Evolutionary conservation across 1,140 invertebrate genomes (phyloP).

Genomic region (Chelonus insularis): DNA sequence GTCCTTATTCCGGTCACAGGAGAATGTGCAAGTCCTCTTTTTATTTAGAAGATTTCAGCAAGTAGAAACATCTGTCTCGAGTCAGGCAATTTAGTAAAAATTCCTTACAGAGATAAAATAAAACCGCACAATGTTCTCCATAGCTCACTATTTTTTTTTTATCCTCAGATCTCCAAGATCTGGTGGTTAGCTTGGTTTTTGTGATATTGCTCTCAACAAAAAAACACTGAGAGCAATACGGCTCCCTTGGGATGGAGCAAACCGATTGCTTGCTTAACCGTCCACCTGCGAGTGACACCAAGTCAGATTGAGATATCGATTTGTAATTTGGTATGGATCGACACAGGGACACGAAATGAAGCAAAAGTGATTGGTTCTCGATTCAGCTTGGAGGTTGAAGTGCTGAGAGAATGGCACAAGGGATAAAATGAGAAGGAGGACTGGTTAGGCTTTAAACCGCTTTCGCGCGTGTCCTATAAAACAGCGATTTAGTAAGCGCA

Average conservation of each 20-base stretch:
- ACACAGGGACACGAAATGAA: slow-evolving; percentile 27
- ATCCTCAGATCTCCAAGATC: too few species aligned
- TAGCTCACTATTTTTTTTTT: too few species aligned
- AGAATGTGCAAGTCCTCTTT: too few species aligned
- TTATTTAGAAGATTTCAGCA: too few species aligned
- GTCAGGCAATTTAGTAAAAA: too few species aligned
- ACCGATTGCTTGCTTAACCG: background rate
- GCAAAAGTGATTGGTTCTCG: slow-evolving; percentile 33
- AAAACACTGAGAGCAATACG: too few species aligned
- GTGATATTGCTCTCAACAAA: too few species aligned
- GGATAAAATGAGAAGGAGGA: background rate
- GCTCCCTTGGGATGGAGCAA: background rate
- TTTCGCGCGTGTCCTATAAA: slow-evolving; percentile 25
- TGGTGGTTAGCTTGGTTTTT: too few species aligned
- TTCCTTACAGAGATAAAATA: too few species aligned
- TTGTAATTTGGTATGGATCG: slow-evolving; percentile 40
- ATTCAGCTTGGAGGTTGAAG: slow-evolving; percentile 3
- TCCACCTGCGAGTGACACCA: slow-evolving; percentile 37
- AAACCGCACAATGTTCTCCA: too few species aligned
- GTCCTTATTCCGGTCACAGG: too few species aligned
- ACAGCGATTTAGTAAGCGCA: slow-evolving; percentile 21
- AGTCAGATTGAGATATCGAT: slow-evolving; percentile 40
- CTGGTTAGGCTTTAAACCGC: slow-evolving; percentile 22
- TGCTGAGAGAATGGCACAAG: background rate
- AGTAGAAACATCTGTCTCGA: too few species aligned